Percentiles rank a stretch among this genome's conserved stretches.
phyloP scores from a whole-genome alignment of 1,140 invertebrate species.

The Penaeus indicus region DNA sequence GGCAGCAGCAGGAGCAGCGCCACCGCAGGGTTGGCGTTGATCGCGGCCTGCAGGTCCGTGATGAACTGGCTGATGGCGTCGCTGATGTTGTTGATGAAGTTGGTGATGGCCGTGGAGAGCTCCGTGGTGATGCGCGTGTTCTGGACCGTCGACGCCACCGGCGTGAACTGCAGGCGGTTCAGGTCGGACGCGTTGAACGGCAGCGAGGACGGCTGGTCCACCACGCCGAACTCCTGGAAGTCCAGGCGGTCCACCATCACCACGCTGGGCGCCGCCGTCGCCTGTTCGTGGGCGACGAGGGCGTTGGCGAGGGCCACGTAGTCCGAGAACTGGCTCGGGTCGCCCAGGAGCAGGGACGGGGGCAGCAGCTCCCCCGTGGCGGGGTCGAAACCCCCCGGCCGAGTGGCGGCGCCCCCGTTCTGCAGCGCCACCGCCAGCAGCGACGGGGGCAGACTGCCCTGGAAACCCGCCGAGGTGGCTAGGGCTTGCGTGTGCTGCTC shows the following conservation, averaged over 20 bases:
- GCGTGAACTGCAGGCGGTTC: neutral
- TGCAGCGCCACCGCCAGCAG: neutral
- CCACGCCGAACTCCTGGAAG: slow-evolving; percentile 7
- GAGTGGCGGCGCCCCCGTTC: neutral
- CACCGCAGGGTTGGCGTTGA: slow-evolving; percentile 36
- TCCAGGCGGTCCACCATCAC: slow-evolving; percentile 2
- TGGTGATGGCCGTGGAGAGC: slow-evolving; percentile 48
- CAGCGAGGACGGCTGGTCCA: neutral
- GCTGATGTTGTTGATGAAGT: slow-evolving; percentile 32
- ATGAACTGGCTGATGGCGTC: slow-evolving; percentile 36
- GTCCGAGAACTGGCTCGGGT: slow-evolving; percentile 33
- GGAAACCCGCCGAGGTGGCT: neutral
- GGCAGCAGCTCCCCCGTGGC: neutral
- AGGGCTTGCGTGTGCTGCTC: slow-evolving; percentile 4
- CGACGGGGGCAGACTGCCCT: slow-evolving; percentile 13
- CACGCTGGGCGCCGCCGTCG: neutral
- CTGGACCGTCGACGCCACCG: neutral
- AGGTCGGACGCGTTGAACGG: neutral
- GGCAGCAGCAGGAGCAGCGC: slow-evolving; percentile 41
- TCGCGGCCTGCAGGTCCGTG: slow-evolving; percentile 41
- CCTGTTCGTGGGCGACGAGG: neutral
- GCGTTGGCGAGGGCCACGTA: slow-evolving; percentile 2
- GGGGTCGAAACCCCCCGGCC: neutral
- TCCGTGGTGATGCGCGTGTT: slow-evolving; percentile 20
- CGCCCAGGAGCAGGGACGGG: slow-evolving; percentile 11